A percentile compares a stretch with the other conserved stretches of the same genome.
Conservation (phyloP, 2,888 invertebrate species). For the Drosophila monieri region DNA sequence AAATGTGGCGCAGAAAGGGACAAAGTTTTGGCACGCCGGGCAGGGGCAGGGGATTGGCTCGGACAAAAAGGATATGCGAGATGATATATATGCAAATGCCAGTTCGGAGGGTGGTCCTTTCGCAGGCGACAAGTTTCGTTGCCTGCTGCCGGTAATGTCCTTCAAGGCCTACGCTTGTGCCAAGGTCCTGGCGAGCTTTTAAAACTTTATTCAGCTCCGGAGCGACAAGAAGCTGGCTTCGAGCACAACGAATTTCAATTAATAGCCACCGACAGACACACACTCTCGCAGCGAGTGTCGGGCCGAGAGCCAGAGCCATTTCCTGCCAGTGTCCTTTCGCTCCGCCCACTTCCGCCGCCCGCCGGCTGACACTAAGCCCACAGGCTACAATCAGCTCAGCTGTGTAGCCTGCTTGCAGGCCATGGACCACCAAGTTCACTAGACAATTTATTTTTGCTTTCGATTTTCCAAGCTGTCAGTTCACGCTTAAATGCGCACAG, state of each 20-base stretch:
- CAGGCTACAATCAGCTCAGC: slow-evolving; percentile 76
- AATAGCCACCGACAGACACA: slow-evolving; percentile 63
- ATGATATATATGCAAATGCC: slow-evolving; percentile 75
- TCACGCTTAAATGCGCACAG: slow-evolving; percentile 80
- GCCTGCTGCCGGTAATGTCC: slow-evolving; percentile 72
- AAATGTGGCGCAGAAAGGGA: slow-evolving; percentile 42
- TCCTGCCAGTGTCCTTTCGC: slow-evolving; percentile 41
- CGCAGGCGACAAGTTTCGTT: slow-evolving; percentile 63
- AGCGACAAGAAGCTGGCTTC: slow-evolving; percentile 32
- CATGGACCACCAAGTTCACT: slow-evolving; percentile 75
- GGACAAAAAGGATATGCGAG: slow-evolving; percentile 68
- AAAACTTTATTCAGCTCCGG: slow-evolving; percentile 56
- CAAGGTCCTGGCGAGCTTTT: slow-evolving; percentile 49
- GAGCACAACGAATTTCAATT: slow-evolving; percentile 77
- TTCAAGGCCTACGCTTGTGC: slow-evolving; percentile 61
- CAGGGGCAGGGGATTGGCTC: slow-evolving; percentile 37
- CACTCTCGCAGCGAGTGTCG: slow-evolving; percentile 18
- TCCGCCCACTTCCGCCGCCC: slow-evolving; percentile 52
- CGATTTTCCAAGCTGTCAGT: slow-evolving; percentile 80
- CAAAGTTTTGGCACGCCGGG: slow-evolving; percentile 59
- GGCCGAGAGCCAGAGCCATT: slow-evolving; percentile 45
- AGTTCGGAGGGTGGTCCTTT: slow-evolving; percentile 29
- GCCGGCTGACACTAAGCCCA: slow-evolving; percentile 74
- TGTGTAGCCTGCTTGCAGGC: slow-evolving; percentile 50
- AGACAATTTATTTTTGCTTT: slow-evolving; percentile 80